Evolutionary conservation across 2,888 invertebrate species (phyloP).

Genomic region (Hypomecis atomaria): DNA sequence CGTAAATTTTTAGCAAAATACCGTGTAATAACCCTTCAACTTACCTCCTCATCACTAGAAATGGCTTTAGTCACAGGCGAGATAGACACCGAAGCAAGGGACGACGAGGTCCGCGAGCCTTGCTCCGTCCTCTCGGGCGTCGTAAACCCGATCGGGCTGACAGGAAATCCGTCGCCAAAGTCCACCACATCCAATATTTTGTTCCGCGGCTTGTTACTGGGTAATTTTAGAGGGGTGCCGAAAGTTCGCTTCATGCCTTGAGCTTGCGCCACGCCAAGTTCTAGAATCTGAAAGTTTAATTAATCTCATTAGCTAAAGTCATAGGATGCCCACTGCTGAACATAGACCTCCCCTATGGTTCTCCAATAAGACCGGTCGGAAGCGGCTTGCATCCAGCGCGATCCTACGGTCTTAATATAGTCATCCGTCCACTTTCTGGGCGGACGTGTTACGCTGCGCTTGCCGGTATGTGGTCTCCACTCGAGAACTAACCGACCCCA

Average conservation of each 20-base stretch:
- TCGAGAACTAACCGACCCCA: no score
- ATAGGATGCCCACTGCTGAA: background rate
- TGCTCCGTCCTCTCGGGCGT: conserved; percentile 63
- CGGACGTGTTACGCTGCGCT: no score
- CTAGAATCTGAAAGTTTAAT: conserved; percentile 58
- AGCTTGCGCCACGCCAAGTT: conserved; percentile 57
- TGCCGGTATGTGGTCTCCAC: no score
- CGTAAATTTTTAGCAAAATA: no score
- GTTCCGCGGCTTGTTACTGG: conserved; percentile 61
- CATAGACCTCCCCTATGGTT: no score
- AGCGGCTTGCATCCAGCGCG: no score
- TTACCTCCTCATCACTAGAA: conserved; percentile 69
- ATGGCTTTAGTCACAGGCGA: conserved; percentile 68
- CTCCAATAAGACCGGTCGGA: no score
- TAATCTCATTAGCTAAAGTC: background rate
- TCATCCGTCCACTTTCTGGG: no score
- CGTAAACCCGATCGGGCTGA: conserved; percentile 72
- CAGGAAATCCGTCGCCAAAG: conserved; percentile 66
- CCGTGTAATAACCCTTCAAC: no score
- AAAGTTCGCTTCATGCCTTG: conserved; percentile 78
- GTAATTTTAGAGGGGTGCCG: conserved; percentile 68
- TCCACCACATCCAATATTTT: conserved; percentile 75
- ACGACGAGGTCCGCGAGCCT: conserved; percentile 61
- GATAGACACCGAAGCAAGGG: conserved; percentile 67
- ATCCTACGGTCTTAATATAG: no score